phyloP scores from a whole-genome alignment of 1,140 invertebrate species.

The Cyclargus thomasi region DNA sequence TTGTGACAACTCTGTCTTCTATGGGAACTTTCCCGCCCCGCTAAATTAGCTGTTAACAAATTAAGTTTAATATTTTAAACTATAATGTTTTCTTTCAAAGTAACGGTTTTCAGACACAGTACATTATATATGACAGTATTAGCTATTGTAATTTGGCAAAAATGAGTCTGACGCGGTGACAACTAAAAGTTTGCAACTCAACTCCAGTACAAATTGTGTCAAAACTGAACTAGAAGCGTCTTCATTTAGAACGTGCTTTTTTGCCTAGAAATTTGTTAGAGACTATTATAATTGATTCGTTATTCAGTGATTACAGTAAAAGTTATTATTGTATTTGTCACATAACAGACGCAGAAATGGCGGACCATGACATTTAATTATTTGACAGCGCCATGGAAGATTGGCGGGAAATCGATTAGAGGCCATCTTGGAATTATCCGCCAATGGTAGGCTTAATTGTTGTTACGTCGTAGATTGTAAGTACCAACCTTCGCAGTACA shows the following conservation, averaged over 20 bases:
- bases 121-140: too few relatives aligned
- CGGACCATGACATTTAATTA: background rate
- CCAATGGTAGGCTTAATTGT: background rate
- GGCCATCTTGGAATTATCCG: constrained; percentile 4
- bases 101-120: background rate
- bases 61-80: too few relatives aligned
- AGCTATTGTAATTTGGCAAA: too few relatives aligned
- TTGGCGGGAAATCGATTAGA: constrained; percentile 10
- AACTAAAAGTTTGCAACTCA: too few relatives aligned
- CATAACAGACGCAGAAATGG: background rate
- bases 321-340: background rate
- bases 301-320: background rate
- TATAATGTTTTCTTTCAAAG: background rate
- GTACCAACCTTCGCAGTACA: too few relatives aligned
- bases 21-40: background rate
- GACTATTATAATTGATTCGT: background rate
- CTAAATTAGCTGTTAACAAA: background rate
- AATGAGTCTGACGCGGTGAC: too few relatives aligned
- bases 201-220: too few relatives aligned
- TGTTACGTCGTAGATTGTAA: background rate
- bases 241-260: too few relatives aligned
- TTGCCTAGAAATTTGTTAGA: background rate
- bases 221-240: too few relatives aligned
- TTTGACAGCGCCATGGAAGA: background rate
- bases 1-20: background rate